phyloP scores from a whole-genome alignment of 2,797 vertebrate species.

The Mallotus villosus region DNA sequence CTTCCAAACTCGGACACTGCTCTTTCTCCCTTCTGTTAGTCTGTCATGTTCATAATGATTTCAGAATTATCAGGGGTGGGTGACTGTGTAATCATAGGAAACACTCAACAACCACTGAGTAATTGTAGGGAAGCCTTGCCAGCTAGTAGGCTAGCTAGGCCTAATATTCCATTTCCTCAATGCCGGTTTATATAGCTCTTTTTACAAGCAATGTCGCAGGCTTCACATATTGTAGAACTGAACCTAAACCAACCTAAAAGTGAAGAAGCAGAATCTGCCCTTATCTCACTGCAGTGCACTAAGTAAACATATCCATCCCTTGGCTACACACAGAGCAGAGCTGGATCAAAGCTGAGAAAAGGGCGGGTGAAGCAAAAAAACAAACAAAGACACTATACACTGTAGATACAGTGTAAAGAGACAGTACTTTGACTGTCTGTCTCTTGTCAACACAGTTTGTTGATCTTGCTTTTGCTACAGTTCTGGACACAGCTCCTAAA shows the following conservation, averaged over 20 bases:
- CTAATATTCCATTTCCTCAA: too few species aligned
- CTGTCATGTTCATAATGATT: background rate
- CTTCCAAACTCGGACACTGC: background rate
- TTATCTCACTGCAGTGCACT: too few species aligned
- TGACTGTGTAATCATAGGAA: slow-evolving; percentile 1
- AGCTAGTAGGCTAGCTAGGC: too few species aligned
- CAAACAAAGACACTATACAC: background rate
- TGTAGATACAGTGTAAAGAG: background rate
- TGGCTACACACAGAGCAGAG: too few species aligned
- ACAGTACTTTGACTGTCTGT: background rate
- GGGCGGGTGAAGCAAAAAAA: background rate
- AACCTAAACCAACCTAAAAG: too few species aligned
- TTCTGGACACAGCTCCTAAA: background rate
- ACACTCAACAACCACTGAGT: background rate
- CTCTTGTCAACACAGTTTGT: background rate
- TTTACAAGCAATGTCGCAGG: too few species aligned
- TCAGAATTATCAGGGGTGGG: background rate
- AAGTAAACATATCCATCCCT: too few species aligned
- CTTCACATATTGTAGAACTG: too few species aligned
- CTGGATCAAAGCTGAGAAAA: background rate
- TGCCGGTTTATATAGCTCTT: too few species aligned
- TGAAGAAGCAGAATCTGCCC: too few species aligned
- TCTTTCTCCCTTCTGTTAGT: background rate
- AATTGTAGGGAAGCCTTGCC: background rate
- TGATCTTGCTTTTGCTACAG: background rate